phyloP scores from a whole-genome alignment of 2,113 vertebrate genomes.

The Balaenoptera acutorostrata region DNA sequence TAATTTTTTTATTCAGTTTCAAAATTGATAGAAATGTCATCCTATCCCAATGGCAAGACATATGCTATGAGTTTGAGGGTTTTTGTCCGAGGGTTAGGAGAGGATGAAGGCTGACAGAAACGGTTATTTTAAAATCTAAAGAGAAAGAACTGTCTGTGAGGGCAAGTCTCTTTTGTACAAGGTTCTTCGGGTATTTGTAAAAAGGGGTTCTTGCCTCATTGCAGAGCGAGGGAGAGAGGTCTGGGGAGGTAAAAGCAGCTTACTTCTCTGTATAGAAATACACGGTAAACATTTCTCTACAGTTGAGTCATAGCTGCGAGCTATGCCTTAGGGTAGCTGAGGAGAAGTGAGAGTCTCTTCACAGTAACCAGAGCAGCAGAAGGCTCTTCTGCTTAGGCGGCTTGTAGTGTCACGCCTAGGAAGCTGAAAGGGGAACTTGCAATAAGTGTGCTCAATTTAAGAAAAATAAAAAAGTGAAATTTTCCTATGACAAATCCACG shows the following conservation, averaged over 20 bases:
- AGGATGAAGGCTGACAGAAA: not conserved
- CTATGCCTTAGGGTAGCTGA: not conserved
- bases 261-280: conserved; percentile 5
- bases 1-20: not conserved
- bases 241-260: not conserved
- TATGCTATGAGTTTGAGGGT: not conserved
- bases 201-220: not conserved
- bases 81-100: not conserved
- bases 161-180: not conserved
- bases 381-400: not conserved
- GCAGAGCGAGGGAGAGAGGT: not conserved
- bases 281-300: conserved; percentile 10
- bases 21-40: not conserved
- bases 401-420: not conserved
- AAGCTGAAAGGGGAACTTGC: conserved; percentile 51
- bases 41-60: not conserved
- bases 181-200: not conserved
- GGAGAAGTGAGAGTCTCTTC: not conserved
- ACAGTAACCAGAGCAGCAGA: not conserved
- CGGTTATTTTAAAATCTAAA: conserved; percentile 21
- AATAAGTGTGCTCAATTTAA: conserved; percentile 40
- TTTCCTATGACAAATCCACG: conserved; percentile 55
- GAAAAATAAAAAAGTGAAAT: conserved; percentile 51
- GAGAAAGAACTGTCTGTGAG: not conserved
- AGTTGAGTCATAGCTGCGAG: not conserved